These are phyloP conservation scores for Dufourea novaeangliae DNA, from an alignment of 1,140 invertebrate genomes.

Conservation along the genomic window DNA sequence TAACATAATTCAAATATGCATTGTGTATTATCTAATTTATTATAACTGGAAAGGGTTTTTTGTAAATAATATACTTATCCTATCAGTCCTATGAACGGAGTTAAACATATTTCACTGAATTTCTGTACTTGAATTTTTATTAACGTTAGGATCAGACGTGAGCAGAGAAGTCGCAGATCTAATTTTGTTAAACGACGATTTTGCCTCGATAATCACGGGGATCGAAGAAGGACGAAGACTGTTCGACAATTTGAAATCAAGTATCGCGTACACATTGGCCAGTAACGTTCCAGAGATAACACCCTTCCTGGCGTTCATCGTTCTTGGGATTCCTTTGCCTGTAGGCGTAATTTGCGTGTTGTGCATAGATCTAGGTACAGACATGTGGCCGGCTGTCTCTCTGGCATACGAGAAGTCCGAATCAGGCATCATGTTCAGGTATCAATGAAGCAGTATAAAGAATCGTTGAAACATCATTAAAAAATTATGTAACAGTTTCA, in stretches of 20 bases:
- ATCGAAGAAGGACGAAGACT: conserved; percentile 99
- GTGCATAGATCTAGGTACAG: conserved; percentile 99
- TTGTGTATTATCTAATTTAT: too few species aligned
- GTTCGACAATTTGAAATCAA: conserved; percentile 99
- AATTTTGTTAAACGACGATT: conserved; percentile 99
- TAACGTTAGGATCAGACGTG: conserved; percentile 91
- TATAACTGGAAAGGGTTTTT: too few species aligned
- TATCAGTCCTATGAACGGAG: too few species aligned
- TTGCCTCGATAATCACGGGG: conserved; percentile 99
- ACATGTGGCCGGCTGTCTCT: conserved; percentile 99
- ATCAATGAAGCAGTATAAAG: background rate
- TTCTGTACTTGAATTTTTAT: too few species aligned
- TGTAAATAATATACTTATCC: too few species aligned
- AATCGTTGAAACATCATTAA: background rate
- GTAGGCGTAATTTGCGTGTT: conserved; percentile 98
- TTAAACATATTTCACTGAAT: too few species aligned
- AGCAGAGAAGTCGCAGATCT: conserved; percentile 99
- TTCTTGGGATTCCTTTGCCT: conserved; percentile 97
- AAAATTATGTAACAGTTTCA: too few species aligned
- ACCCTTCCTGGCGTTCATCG: conserved; percentile 98
- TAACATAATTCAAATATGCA: too few species aligned
- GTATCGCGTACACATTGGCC: conserved; percentile 99
- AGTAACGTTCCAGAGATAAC: conserved; percentile 99
- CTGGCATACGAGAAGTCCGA: conserved; percentile 99
- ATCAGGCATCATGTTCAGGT: conserved; percentile 96